Conservation (phyloP, 2,888 invertebrate species). For the Drosophila formosana region DNA sequence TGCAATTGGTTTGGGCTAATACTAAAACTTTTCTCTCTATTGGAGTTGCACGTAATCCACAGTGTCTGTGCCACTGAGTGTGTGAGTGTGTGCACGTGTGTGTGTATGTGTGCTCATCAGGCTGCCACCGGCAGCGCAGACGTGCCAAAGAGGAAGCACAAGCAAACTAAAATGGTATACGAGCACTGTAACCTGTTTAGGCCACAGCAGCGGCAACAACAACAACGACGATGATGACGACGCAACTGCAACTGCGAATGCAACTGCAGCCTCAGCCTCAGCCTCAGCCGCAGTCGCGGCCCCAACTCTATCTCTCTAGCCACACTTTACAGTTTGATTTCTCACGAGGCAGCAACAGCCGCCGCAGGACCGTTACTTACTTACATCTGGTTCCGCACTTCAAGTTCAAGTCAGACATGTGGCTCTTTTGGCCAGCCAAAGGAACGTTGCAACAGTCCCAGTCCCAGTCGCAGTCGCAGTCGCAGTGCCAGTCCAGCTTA, state of each 20-base stretch:
- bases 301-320: conserved; percentile 42
- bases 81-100: conserved; percentile 17
- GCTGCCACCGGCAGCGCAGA: conserved; percentile 59
- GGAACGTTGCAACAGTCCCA: conserved; percentile 21
- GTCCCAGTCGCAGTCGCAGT: conserved; percentile 25
- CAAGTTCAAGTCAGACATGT: conserved; percentile 73
- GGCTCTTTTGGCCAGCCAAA: conserved; percentile 40
- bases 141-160: conserved; percentile 62
- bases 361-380: conserved; percentile 78
- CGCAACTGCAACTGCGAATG: conserved; percentile 13
- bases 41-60: conserved; percentile 44
- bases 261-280: conserved; percentile 12
- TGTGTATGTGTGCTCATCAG: conserved; percentile 50
- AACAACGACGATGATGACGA: conserved; percentile 33
- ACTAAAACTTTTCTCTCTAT: conserved; percentile 51
- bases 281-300: conserved; percentile 9
- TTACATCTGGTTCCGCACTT: conserved; percentile 79
- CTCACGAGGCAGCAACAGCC: conserved; percentile 70
- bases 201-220: conserved; percentile 46
- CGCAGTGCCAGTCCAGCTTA: conserved; percentile 37
- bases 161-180: conserved; percentile 76
- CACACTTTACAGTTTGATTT: conserved; percentile 79
- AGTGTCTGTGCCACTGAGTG: conserved; percentile 10
- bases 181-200: conserved; percentile 76
- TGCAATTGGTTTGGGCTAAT: conserved; percentile 79